phyloP scores from a whole-genome alignment of 2,113 vertebrate species.

The Pheucticus melanocephalus region DNA sequence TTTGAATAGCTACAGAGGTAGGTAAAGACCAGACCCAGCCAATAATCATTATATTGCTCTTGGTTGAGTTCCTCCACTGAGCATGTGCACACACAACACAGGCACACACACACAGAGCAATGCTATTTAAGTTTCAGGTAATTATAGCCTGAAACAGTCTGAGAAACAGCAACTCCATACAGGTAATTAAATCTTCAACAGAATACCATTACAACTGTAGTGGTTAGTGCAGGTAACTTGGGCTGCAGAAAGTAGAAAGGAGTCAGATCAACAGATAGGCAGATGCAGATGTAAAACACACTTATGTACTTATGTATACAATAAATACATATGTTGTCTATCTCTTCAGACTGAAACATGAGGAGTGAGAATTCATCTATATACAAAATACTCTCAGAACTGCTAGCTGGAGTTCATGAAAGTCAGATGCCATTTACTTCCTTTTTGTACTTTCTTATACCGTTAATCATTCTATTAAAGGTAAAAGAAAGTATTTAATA shows the following conservation, averaged over 20 bases:
- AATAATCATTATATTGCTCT: not conserved
- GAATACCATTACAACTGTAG: not conserved
- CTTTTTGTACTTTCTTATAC: not conserved
- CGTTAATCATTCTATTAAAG: not conserved
- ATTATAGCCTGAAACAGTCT: not conserved
- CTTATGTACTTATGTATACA: rapidly evolving
- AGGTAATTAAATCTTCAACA: not conserved
- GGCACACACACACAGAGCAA: not conserved
- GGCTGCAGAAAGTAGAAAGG: not conserved
- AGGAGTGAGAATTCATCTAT: not conserved
- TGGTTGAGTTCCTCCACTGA: not conserved
- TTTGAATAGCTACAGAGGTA: not conserved
- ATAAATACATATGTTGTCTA: not conserved
- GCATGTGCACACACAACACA: rapidly evolving
- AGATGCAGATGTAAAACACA: not conserved
- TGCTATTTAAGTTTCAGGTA: not conserved
- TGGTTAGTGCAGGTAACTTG: not conserved
- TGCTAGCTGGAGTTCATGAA: not conserved
- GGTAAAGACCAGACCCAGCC: not conserved
- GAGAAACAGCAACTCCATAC: not conserved
- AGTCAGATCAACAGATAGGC: not conserved
- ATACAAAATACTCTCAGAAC: not conserved
- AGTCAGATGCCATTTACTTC: not conserved
- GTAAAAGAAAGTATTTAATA: not conserved
- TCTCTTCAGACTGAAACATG: not conserved